Evolutionary conservation across 2,888 invertebrate genomes (phyloP), one percentile per base, ranked within the genome.

Genomic region (Amblyjoppa fuscipennis): DNA sequence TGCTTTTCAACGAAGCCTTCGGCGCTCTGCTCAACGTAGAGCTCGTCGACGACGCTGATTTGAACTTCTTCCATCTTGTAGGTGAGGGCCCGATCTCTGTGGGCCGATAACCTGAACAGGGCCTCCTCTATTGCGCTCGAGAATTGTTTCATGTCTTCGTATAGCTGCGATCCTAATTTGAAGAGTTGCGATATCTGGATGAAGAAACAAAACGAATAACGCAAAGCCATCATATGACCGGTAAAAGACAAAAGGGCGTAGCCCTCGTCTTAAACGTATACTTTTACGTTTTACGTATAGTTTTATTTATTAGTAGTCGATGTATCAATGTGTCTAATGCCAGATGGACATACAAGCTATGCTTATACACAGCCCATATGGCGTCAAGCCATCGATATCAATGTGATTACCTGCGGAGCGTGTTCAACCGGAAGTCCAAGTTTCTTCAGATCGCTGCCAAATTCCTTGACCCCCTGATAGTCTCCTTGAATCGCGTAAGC

Each of bases 1-100:
- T 99, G 99, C 91, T 97, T 97, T 7, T 97, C 96, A 68, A 98
- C 96, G 75, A 96, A 96, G 78, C 98, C 99, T 91, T 97, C 97
- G 16, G 96, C 96, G 93, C 97, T 98, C 94, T 98, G 98, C 92
- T 98, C 98, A 31, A 98, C 98, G 93, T 97, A 97, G 66, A 98
- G 95, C 95, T 98, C 98, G 93, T 98, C 98, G n/a, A 98, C 98
- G 0, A 97, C 97, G 6, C 98, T 98, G 84, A 98, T 96, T 94
- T 99, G 99, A 6, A 99, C 98, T 95, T 99, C 99, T 93, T 99
- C 99, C 96, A 98, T 98, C 95, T 99, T 99, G 94, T 99, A 99
- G 87, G 96, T 97, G 78, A 98, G 95, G 0, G 98, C 98, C 81
- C 98, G 96, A 93, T 98, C 98, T 76, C 98, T 95, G 92, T 98